phyloP scores from a whole-genome alignment of 2,888 invertebrate genomes.

The Tipula unca region DNA sequence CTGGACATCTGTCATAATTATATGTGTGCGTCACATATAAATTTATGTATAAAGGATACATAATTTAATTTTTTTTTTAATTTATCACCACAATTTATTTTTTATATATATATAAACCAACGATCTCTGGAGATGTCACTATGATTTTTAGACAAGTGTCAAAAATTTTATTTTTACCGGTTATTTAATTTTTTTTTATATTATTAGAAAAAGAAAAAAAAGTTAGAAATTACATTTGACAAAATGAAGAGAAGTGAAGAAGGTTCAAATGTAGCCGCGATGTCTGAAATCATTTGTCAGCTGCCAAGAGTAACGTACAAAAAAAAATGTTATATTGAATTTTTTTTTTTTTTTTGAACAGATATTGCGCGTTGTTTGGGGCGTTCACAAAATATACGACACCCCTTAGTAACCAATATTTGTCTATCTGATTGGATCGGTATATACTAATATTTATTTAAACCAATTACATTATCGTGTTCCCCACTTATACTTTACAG shows the following conservation, averaged over 20 bases:
- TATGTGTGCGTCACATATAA: neutral
- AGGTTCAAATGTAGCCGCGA: conserved; percentile 19
- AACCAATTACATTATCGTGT: conserved; percentile 8
- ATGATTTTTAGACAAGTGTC: conserved; percentile 9
- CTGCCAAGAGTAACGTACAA: neutral
- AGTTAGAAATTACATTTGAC: neutral
- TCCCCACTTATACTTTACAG: conserved; percentile 1
- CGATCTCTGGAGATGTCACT: conserved; percentile 21
- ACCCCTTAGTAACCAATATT: conserved; percentile 14
- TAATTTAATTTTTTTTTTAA: neutral
- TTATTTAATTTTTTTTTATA: neutral
- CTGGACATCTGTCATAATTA: neutral
- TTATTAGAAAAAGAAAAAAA: conserved; percentile 8
- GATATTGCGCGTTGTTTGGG: neutral
- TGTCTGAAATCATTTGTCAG: conserved; percentile 20
- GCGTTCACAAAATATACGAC: neutral
- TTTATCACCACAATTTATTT: conserved; percentile 15
- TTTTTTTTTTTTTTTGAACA: neutral
- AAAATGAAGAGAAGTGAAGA: conserved; percentile 3
- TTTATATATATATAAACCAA: neutral
- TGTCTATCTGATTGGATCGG: neutral
- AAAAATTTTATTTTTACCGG: neutral
- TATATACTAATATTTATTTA: neutral
- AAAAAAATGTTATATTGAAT: neutral
- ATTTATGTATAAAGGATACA: neutral